Conservation (phyloP, 2,888 invertebrate species). For the Trissoscelio sp. region DNA sequence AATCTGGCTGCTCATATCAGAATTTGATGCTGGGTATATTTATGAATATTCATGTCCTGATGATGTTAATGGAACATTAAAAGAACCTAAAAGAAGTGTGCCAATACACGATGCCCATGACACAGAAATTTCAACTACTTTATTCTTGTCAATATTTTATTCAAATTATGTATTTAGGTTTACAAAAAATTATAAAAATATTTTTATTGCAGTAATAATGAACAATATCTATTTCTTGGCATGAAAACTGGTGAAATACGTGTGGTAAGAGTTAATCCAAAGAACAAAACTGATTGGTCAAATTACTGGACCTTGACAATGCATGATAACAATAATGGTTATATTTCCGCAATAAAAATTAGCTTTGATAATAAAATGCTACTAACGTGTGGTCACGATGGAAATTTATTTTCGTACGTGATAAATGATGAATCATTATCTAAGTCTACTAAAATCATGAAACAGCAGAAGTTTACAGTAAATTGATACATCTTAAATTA, state of each 20-base stretch:
- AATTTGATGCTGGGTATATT: constrained; percentile 88
- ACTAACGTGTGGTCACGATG: constrained; percentile 89
- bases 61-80: constrained; percentile 75
- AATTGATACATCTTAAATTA: too few species aligned
- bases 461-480: not conserved
- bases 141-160: constrained; percentile 75
- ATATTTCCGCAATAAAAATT: constrained; percentile 87
- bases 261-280: constrained; percentile 84
- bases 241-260: constrained; percentile 87
- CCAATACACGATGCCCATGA: constrained; percentile 85
- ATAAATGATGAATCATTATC: constrained; percentile 73
- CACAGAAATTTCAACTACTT: constrained; percentile 85
- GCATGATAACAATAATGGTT: constrained; percentile 90
- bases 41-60: constrained; percentile 85
- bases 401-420: constrained; percentile 89
- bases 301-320: constrained; percentile 89
- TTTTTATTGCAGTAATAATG: constrained; percentile 78
- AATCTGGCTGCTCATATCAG: constrained; percentile 87
- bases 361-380: constrained; percentile 86
- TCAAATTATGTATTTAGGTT: not conserved
- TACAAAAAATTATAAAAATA: not conserved
- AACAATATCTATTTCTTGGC: constrained; percentile 85
- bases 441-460: not conserved
- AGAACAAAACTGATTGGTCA: constrained; percentile 85
- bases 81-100: constrained; percentile 83